phyloP scores from a whole-genome alignment of 2,888 invertebrate genomes.

The Petrolisthes cinctipes region DNA sequence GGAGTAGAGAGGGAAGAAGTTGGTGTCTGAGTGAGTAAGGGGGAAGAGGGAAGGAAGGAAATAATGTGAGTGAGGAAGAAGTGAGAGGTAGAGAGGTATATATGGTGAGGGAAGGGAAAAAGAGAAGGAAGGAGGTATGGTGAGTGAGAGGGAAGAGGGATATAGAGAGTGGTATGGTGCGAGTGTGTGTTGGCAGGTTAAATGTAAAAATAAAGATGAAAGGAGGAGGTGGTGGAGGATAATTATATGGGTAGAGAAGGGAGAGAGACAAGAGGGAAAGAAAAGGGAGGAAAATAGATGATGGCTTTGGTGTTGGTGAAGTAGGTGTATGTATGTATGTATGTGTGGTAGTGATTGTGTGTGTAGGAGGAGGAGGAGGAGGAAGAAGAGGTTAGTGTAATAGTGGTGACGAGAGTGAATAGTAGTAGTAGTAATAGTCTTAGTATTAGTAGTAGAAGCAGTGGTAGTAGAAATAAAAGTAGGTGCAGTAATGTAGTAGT shows the following conservation, averaged over 20 bases:
- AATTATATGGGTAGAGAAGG: background rate
- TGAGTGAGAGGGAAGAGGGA: background rate
- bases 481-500: background rate
- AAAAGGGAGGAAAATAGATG: background rate
- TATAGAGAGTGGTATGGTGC: background rate
- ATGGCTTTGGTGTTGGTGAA: background rate
- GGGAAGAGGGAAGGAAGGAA: background rate
- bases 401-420: background rate
- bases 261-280: background rate
- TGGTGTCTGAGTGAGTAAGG: background rate
- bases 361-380: background rate
- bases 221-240: background rate
- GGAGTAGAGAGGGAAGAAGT: background rate
- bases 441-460: background rate
- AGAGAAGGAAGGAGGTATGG: background rate
- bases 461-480: background rate
- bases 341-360: background rate
- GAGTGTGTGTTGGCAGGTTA: background rate
- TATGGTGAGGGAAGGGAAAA: background rate
- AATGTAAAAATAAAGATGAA: background rate
- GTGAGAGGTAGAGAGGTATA: background rate
- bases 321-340: background rate
- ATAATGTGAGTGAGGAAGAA: background rate
- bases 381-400: background rate
- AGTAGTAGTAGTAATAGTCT: background rate